phyloP scores from a whole-genome alignment of 2,888 invertebrate species.

The Tipula lateralis region DNA sequence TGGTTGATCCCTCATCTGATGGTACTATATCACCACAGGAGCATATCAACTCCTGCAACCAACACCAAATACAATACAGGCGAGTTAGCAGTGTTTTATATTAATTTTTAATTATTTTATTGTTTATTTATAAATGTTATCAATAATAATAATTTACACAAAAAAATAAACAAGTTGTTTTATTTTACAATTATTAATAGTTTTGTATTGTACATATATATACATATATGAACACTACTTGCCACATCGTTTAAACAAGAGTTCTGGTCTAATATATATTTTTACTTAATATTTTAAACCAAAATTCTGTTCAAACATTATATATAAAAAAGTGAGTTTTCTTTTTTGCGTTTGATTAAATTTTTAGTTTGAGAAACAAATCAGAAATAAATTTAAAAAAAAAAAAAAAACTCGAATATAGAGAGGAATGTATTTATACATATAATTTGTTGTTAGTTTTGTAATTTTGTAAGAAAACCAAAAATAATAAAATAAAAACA shows the following conservation, averaged over 20 bases:
- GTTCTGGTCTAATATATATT: neutral
- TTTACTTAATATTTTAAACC: neutral
- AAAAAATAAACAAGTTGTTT: constrained; percentile 14
- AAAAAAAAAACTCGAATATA: neutral
- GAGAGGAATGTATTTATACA: neutral
- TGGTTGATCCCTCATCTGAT: constrained; percentile 43
- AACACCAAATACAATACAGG: constrained; percentile 52
- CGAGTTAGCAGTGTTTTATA: constrained; percentile 35
- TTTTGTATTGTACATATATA: neutral
- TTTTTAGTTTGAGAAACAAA: neutral
- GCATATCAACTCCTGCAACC: constrained; percentile 64
- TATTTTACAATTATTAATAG: constrained; percentile 1
- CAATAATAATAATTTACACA: constrained; percentile 27
- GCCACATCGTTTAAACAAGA: neutral
- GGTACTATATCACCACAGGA: constrained; percentile 58
- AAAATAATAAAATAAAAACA: neutral
- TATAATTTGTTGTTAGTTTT: neutral
- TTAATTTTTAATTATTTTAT: constrained; percentile 30
- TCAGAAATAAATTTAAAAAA: neutral
- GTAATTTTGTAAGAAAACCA: constrained; percentile 1
- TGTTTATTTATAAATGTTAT: constrained; percentile 31
- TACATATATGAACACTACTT: neutral
- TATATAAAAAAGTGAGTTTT: neutral
- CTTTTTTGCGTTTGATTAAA: neutral
- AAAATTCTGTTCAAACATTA: neutral